Evolutionary conservation across 2,797 vertebrate species (phyloP).

Genomic region (Bovichtus variegatus): DNA sequence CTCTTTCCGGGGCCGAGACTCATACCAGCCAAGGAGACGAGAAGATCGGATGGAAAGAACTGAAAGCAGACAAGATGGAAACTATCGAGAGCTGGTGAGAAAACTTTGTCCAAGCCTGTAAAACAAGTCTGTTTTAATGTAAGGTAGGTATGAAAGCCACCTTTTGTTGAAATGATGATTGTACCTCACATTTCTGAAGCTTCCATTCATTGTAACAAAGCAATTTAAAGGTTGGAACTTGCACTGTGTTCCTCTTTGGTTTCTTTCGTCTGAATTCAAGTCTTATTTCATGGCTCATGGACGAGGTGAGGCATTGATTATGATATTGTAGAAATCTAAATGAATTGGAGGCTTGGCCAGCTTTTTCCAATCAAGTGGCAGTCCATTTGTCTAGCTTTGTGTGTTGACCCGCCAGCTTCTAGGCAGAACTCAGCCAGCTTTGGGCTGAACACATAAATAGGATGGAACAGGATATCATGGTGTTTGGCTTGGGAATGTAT

Average conservation of each 20-base stretch:
- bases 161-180: constrained; percentile 24
- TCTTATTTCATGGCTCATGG: constrained; percentile 60
- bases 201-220: constrained; percentile 24
- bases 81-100: constrained; percentile 96
- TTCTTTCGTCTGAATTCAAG: constrained; percentile 40
- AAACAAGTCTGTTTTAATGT: not conserved
- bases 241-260: constrained; percentile 21
- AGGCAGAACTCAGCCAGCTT: constrained; percentile 25
- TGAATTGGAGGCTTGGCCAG: constrained; percentile 30
- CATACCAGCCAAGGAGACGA: constrained; percentile 87
- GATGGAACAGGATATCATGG: constrained; percentile 17
- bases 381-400: constrained; percentile 49
- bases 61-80: constrained; percentile 86
- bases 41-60: constrained; percentile 89
- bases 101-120: constrained; percentile 9
- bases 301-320: constrained; percentile 33
- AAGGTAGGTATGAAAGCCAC: not conserved
- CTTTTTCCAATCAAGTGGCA: constrained; percentile 47
- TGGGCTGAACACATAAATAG: constrained; percentile 34
- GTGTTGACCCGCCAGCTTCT: constrained; percentile 29
- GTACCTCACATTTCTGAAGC: constrained; percentile 17
- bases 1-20: constrained; percentile 88
- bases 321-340: constrained; percentile 56
- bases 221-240: constrained; percentile 26
- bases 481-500: constrained; percentile 17